Base-by-base conservation (phyloP, 1,140 invertebrate species). In the Leptoteleia sp. region DNA sequence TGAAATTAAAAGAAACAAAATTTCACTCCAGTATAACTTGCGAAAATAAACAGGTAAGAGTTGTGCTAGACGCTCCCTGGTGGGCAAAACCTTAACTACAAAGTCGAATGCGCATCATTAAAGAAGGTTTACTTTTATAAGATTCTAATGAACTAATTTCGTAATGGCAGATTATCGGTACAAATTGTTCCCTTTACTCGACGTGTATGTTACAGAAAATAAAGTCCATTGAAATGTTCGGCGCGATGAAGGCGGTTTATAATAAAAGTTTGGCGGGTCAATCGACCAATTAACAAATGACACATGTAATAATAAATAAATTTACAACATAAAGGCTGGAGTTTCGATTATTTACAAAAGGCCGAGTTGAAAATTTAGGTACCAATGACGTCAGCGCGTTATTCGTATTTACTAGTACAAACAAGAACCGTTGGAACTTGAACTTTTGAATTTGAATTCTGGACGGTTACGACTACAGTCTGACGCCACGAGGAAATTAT, bases 271-370 rank as follows among this genome's bases (percentile, higher is more conserved):
- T 17, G 9, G 22, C 42, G 42, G 19, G 5, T 13, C 16, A 8
- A 33, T 47, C 40, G 22, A 37, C 40, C 43, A 50, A 52, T 71
- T 8, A 72, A 72, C 57, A 62, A 54, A 62, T 25, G 37, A 62
- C 48, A 55, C 67, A 33, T 50, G 33, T 57, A 48, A 25, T 52
- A 71, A 71, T 71, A 71, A 52, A 71, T 61, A 52, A 71, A 61
- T 61, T 42, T 42, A 61, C 47, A 70, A 55, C 64, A 55, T 16
- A 31, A 12, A 17, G 47, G 29, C 47, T 55, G 42, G 42, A 31
- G 47, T 38, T 19, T 25, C 12, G 13, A 4, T 50, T 67, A 55
- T 67, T 67, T 67, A 55, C 50, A 55, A 43, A 35, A 62, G n/a
- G 8, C 13, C 15, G 7, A 11, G 17, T 2, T n/a, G 27, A 45